A percentile compares a stretch with the other conserved stretches of the same genome.
Evolutionary conservation across 1,140 invertebrate species (phyloP).

Genomic region (Diplogasteroides magnus): DNA sequence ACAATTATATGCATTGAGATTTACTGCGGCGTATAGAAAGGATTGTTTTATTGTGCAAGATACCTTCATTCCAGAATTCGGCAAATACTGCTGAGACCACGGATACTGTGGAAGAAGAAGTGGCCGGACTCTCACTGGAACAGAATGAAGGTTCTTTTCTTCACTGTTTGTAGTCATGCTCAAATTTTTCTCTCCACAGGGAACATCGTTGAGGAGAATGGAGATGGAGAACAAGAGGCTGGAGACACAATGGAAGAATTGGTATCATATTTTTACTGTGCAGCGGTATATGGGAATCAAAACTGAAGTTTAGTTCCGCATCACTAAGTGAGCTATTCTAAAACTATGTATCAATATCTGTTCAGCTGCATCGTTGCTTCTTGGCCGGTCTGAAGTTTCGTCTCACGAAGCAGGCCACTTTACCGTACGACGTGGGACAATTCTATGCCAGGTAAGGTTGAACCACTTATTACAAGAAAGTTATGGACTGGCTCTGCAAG

Average conservation of each 20-base stretch:
- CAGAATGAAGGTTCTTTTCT: no score
- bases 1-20: no score
- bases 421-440: slow-evolving; percentile 34
- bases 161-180: no score
- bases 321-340: no score
- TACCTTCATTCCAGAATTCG: not conserved
- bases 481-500: no score
- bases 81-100: not conserved
- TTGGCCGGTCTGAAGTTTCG: slow-evolving; percentile 27
- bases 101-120: not conserved
- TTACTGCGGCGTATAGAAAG: no score
- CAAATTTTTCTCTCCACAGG: no score
- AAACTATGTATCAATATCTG: no score
- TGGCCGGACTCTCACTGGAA: no score
- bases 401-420: slow-evolving; percentile 16
- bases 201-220: no score
- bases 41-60: no score
- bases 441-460: not conserved
- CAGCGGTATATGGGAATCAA: not conserved
- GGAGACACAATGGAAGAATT: not conserved
- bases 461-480: not conserved
- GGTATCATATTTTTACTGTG: not conserved
- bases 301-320: not conserved
- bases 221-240: not conserved
- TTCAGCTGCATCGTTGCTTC: slow-evolving; percentile 19